Evolutionary conservation across 2,888 invertebrate genomes (phyloP).

Genomic region (Entomobrya multifasciata): DNA sequence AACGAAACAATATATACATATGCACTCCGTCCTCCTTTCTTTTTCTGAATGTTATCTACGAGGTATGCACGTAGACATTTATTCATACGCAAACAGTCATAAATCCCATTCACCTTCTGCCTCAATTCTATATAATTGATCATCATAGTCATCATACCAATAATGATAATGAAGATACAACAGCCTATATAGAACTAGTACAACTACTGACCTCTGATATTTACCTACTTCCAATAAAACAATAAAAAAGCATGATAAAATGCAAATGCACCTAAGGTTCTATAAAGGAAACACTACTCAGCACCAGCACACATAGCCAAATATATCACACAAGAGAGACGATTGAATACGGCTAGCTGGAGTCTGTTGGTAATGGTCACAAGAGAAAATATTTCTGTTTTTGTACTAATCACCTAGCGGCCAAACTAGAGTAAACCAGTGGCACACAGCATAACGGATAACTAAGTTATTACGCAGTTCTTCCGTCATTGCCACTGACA

Average conservation of each 20-base stretch:
- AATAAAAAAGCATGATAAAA: neutral
- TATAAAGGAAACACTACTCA: no score
- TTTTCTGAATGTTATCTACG: neutral
- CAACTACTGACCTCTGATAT: slow-evolving; percentile 52
- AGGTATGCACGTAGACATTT: no score
- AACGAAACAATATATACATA: neutral
- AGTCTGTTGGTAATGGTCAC: neutral
- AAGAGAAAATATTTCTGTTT: no score
- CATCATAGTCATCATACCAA: slow-evolving; percentile 9
- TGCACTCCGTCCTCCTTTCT: slow-evolving; percentile 27
- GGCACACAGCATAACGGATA: no score
- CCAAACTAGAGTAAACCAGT: no score
- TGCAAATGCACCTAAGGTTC: neutral
- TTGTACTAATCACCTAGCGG: slow-evolving; percentile 5
- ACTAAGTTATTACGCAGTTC: no score
- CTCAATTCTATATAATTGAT: slow-evolving; percentile 39
- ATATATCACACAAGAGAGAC: neutral
- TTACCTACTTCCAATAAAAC: slow-evolving; percentile 12
- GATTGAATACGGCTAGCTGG: neutral
- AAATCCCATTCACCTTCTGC: slow-evolving; percentile 31
- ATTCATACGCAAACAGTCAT: neutral
- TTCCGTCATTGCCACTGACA: no score
- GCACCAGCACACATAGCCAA: neutral
- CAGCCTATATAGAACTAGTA: neutral
- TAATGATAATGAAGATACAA: neutral